Conservation (phyloP, 2,113 vertebrate species). For the Cairina moschata region DNA sequence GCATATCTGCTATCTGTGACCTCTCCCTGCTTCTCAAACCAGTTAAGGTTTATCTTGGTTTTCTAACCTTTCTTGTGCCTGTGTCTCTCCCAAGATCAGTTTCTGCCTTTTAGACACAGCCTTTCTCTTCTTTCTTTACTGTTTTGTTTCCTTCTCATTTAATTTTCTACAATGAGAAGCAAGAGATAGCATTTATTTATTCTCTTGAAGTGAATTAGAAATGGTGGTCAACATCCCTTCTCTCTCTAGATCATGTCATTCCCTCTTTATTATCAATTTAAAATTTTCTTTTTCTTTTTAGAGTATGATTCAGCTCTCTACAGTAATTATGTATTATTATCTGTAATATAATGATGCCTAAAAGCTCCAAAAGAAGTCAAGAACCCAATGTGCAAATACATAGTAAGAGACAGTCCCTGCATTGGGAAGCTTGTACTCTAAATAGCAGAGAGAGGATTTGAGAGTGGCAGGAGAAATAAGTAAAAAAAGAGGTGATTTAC, state of each 20-base stretch:
- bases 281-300: constrained; percentile 41
- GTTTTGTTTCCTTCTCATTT: constrained; percentile 37
- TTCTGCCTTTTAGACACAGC: not conserved
- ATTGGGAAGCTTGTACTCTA: constrained; percentile 2
- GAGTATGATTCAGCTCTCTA: constrained; percentile 43
- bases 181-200: constrained; percentile 40
- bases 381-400: constrained; percentile 36
- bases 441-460: constrained; percentile 7
- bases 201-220: constrained; percentile 56
- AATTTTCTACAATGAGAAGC: constrained; percentile 20
- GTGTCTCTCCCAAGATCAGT: not conserved
- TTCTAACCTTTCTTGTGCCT: not conserved
- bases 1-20: not conserved
- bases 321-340: constrained; percentile 70
- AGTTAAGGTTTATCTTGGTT: not conserved
- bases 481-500: constrained; percentile 53
- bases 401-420: constrained; percentile 6
- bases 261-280: constrained; percentile 50
- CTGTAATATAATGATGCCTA: constrained; percentile 56
- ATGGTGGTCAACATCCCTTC: constrained; percentile 36
- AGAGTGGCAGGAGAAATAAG: constrained; percentile 32
- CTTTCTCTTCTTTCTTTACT: constrained; percentile 1
- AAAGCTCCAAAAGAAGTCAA: constrained; percentile 63
- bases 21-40: not conserved
- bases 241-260: constrained; percentile 30